These are phyloP conservation scores for Synodontis membranacea DNA, from an alignment of 2,113 vertebrate species.

Conservation along the genomic window DNA sequence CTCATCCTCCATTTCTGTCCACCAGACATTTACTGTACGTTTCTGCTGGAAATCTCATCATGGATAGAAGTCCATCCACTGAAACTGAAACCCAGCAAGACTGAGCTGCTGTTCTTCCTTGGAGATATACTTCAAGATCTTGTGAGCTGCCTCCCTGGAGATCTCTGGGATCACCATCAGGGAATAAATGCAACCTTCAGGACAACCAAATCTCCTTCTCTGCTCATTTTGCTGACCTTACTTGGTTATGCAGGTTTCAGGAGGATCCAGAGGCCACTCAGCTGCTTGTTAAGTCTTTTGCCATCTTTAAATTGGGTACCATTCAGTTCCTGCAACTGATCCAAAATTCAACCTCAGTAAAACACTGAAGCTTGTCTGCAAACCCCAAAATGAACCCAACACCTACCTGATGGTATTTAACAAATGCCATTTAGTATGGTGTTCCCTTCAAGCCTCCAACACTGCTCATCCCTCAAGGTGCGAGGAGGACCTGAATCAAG, in stretches of 20 bases:
- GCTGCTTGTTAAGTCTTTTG: background rate
- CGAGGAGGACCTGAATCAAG: background rate
- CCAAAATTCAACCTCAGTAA: background rate
- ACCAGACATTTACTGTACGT: background rate
- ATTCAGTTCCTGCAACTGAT: background rate
- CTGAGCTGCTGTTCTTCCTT: background rate
- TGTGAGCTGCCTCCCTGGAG: background rate
- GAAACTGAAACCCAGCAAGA: background rate
- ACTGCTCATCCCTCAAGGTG: background rate
- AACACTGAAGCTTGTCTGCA: background rate
- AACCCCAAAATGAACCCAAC: background rate
- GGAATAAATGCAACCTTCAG: background rate
- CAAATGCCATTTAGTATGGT: background rate
- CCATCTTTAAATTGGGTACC: background rate
- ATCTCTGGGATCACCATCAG: background rate
- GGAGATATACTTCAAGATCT: background rate
- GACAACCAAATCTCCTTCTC: background rate
- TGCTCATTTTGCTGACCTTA: background rate
- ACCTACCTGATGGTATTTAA: background rate
- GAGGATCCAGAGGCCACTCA: background rate
- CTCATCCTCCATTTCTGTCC: background rate
- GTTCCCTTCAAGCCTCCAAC: background rate
- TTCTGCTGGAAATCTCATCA: background rate
- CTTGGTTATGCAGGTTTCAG: background rate
- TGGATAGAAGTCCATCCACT: background rate